A percentile compares a stretch with the other conserved stretches of the same genome.
phyloP scores from a whole-genome alignment of 1,140 invertebrate species.

The Sycophila sp. region DNA sequence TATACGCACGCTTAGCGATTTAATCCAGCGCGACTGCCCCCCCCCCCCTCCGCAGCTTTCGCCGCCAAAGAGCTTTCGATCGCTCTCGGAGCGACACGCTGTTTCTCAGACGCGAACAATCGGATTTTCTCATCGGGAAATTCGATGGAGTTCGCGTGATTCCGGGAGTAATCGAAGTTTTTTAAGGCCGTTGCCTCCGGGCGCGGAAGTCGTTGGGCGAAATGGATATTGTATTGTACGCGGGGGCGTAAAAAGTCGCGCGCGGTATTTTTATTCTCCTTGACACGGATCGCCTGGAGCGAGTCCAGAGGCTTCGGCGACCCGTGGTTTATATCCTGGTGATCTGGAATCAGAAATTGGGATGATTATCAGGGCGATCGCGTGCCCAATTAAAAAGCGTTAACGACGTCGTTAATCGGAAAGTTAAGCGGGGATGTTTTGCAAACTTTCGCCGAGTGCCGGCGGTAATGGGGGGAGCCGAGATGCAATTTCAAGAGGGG shows the following conservation, averaged over 20 bases:
- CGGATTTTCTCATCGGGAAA: not conserved
- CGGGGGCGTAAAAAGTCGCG: not conserved
- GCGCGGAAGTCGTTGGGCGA: not conserved
- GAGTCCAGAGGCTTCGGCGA: not conserved
- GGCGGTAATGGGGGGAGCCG: too few species aligned
- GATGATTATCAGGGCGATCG: not conserved
- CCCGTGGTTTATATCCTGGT: not conserved
- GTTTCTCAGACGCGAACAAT: too few species aligned
- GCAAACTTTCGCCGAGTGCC: too few species aligned
- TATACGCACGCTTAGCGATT: not conserved
- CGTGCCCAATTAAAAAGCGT: too few species aligned
- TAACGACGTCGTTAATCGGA: too few species aligned
- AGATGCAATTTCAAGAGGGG: too few species aligned
- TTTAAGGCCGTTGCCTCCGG: not conserved
- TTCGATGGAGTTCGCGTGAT: not conserved
- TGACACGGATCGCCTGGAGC: slow-evolving; percentile 17
- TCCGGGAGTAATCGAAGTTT: not conserved
- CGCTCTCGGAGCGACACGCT: too few species aligned
- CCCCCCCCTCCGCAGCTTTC: too few species aligned
- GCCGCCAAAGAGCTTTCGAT: too few species aligned
- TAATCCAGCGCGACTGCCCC: too few species aligned
- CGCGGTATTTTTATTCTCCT: not conserved
- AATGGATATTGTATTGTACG: not conserved
- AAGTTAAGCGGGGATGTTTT: too few species aligned
- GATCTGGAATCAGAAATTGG: not conserved